phyloP scores from a whole-genome alignment of 2,888 invertebrate species.

The Hypsopygia costalis region DNA sequence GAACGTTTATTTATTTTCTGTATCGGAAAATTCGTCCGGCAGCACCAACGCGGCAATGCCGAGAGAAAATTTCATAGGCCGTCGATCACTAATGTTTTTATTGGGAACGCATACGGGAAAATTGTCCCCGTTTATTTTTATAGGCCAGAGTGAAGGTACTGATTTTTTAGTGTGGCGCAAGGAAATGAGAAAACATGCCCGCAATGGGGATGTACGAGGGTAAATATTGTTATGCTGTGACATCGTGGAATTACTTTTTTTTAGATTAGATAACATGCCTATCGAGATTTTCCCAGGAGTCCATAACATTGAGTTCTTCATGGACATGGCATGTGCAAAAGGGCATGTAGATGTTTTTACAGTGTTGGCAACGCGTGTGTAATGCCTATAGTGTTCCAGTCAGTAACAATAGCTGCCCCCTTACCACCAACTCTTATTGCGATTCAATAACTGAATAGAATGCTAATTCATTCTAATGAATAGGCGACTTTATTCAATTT shows the following conservation, averaged over 20 bases:
- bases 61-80: conserved; percentile 29
- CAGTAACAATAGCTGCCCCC: too few relatives aligned
- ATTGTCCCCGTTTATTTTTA: conserved; percentile 27
- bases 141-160: conserved; percentile 30
- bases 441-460: too few relatives aligned
- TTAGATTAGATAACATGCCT: neutral
- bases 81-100: conserved; percentile 35
- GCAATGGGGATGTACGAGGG: conserved; percentile 10
- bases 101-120: conserved; percentile 29
- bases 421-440: too few relatives aligned
- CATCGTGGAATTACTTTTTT: conserved; percentile 1
- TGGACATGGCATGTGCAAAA: too few relatives aligned
- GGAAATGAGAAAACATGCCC: conserved; percentile 21
- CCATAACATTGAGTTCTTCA: too few relatives aligned
- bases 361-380: too few relatives aligned
- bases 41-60: too few relatives aligned
- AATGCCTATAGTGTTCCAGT: too few relatives aligned
- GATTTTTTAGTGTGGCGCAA: conserved; percentile 31
- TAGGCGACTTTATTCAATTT: too few relatives aligned
- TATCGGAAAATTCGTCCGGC: neutral
- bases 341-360: too few relatives aligned
- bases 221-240: conserved; percentile 9
- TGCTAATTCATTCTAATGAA: too few relatives aligned
- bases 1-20: conserved; percentile 12
- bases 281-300: too few relatives aligned